Evolutionary conservation across 2,113 vertebrate species (phyloP).

Genomic region (Planiliza haematocheilus): DNA sequence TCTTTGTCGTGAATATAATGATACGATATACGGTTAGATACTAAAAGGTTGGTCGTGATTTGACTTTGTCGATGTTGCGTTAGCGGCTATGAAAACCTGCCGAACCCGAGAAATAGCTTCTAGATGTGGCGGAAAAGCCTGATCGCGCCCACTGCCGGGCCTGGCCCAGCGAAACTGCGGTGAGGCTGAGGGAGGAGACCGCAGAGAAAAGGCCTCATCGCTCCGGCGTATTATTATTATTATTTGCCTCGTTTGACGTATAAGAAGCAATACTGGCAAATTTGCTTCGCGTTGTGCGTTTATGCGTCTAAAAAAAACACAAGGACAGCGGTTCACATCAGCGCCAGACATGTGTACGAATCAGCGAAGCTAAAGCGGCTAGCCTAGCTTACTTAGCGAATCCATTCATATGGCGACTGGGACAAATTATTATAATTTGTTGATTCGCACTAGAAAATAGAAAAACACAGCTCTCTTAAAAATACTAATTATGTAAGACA

Average conservation of each 20-base stretch:
- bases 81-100: conserved; percentile 32
- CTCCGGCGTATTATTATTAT: fast-evolving
- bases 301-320: not conserved
- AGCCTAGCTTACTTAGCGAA: conserved; percentile 56
- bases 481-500: fast-evolving
- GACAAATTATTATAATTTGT: not conserved
- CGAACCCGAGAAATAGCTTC: conserved; percentile 32
- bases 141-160: conserved; percentile 62
- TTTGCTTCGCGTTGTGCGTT: fast-evolving
- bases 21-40: not conserved
- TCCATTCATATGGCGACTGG: conserved; percentile 66
- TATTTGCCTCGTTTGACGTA: not conserved
- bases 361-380: conserved; percentile 38
- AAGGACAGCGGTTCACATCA: conserved; percentile 1
- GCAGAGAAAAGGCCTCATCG: conserved; percentile 25
- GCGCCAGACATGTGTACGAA: conserved; percentile 46
- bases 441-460: not conserved
- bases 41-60: not conserved
- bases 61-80: not conserved
- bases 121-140: conserved; percentile 48
- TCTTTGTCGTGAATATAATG: not conserved
- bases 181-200: conserved; percentile 35
- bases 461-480: fast-evolving
- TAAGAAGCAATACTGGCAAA: fast-evolving
- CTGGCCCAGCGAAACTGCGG: conserved; percentile 31